Conservation (phyloP, 2,113 vertebrate genomes). For the Apteryx owenii region DNA sequence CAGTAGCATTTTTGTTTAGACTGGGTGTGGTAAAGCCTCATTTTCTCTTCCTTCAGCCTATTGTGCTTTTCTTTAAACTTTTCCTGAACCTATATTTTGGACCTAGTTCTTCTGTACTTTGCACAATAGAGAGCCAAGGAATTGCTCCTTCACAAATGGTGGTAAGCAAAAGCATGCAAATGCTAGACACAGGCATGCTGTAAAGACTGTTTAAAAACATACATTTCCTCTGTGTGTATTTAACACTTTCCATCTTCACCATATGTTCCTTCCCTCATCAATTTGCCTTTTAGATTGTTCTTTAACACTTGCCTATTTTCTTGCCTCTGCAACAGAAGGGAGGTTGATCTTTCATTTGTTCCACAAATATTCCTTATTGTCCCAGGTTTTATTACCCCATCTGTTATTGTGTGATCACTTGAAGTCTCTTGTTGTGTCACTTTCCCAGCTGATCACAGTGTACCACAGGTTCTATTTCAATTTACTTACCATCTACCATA, state of each 20-base stretch:
- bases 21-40: neutral
- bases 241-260: conserved; percentile 52
- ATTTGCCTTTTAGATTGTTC: conserved; percentile 66
- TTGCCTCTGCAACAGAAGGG: conserved; percentile 44
- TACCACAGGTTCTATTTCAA: conserved; percentile 48
- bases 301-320: conserved; percentile 56
- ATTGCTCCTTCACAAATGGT: neutral
- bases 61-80: neutral
- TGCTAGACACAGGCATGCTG: neutral
- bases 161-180: neutral
- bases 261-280: conserved; percentile 59
- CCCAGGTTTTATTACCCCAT: conserved; percentile 58
- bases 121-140: neutral
- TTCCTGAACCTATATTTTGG: neutral
- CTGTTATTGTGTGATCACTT: conserved; percentile 52
- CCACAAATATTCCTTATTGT: conserved; percentile 61
- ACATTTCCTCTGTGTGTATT: conserved; percentile 57
- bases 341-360: conserved; percentile 70
- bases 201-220: neutral
- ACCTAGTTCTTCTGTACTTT: neutral
- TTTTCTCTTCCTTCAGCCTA: neutral
- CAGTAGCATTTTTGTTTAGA: neutral
- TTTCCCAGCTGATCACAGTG: conserved; percentile 47
- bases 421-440: conserved; percentile 34
- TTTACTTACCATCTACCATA: conserved; percentile 16